A percentile compares a stretch with the other conserved stretches of the same genome.
Evolutionary conservation across 2,888 invertebrate genomes (phyloP).

Genomic region (Drosophila macrospina): DNA sequence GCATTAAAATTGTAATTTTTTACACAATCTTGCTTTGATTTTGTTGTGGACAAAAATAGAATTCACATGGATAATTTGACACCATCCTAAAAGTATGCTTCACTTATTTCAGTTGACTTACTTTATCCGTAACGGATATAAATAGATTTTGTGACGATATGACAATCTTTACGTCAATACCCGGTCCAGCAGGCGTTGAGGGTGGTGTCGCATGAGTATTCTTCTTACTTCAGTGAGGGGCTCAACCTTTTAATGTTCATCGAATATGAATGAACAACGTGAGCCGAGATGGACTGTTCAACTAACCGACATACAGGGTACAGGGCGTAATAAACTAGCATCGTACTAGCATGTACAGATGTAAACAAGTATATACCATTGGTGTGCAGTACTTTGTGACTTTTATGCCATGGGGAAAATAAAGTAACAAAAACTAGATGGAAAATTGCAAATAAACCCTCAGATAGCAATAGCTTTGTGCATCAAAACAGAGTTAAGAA

Average conservation of each 20-base stretch:
- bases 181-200: too few species aligned
- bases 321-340: slow-evolving; percentile 17
- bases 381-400: slow-evolving; percentile 41
- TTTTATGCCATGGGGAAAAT: slow-evolving; percentile 18
- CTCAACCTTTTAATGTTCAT: background rate
- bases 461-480: slow-evolving; percentile 43
- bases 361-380: slow-evolving; percentile 18
- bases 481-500: slow-evolving; percentile 33
- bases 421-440: slow-evolving; percentile 23
- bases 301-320: background rate
- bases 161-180: too few species aligned
- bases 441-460: slow-evolving; percentile 53
- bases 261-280: background rate
- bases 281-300: background rate
- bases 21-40: too few species aligned
- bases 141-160: too few species aligned
- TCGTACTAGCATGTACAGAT: background rate
- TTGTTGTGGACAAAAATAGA: too few species aligned
- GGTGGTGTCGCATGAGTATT: too few species aligned
- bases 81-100: too few species aligned
- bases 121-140: too few species aligned
- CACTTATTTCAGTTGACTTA: too few species aligned
- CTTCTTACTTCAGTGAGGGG: too few species aligned
- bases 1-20: too few species aligned
- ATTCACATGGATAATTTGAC: too few species aligned